Evolutionary conservation across 2,888 invertebrate genomes (phyloP).

Genomic region (Penaeus monodon): DNA sequence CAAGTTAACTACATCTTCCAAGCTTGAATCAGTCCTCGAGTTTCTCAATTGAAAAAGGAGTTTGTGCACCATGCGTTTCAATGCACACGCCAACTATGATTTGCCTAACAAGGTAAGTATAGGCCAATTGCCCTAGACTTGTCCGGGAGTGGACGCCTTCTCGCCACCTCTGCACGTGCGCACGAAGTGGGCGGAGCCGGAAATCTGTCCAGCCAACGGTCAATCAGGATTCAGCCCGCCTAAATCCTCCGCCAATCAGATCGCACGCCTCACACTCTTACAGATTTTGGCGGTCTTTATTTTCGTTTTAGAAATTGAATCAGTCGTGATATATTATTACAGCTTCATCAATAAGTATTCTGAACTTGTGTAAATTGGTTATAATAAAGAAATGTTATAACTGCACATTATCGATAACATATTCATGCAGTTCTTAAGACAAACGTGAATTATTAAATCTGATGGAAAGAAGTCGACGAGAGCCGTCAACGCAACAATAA

Average conservation of each 20-base stretch:
- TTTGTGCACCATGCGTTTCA: constrained; percentile 37
- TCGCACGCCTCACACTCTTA: constrained; percentile 56
- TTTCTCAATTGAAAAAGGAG: constrained; percentile 11
- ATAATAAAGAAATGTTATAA: neutral
- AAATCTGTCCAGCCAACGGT: constrained; percentile 63
- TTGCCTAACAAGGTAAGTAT: constrained; percentile 55
- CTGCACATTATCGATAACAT: neutral
- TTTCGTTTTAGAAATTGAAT: constrained; percentile 61
- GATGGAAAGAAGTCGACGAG: constrained; percentile 53
- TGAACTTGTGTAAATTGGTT: neutral
- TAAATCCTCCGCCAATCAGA: constrained; percentile 64
- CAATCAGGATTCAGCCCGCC: constrained; percentile 61
- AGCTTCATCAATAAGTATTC: constrained; percentile 13
- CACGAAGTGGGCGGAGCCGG: constrained; percentile 57
- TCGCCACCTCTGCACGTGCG: constrained; percentile 56
- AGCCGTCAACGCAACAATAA: constrained; percentile 64
- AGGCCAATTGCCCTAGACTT: constrained; percentile 40
- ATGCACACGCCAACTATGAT: constrained; percentile 55
- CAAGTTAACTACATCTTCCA: constrained; percentile 2
- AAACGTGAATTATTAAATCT: constrained; percentile 57
- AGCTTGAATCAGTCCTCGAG: constrained; percentile 9
- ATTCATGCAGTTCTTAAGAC: neutral
- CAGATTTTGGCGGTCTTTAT: constrained; percentile 64
- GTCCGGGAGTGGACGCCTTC: constrained; percentile 33
- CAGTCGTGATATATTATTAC: constrained; percentile 38